A percentile compares a stretch with the other conserved stretches of the same genome.
These are phyloP conservation scores for Denticeps clupeoides DNA, from an alignment of 2,797 vertebrate genomes.

Conservation along the genomic window DNA sequence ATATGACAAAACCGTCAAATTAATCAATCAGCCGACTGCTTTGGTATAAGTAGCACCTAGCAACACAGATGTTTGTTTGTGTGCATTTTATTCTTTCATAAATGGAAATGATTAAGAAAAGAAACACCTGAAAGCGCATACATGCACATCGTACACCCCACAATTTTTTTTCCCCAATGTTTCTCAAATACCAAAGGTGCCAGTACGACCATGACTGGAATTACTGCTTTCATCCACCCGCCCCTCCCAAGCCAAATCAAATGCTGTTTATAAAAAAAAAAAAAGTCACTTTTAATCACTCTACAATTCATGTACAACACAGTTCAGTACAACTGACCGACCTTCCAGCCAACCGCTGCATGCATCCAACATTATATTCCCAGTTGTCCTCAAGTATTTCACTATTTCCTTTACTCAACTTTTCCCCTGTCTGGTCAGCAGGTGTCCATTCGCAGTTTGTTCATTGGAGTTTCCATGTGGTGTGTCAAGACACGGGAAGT, in stretches of 20 bases:
- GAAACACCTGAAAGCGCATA: conserved; percentile 1
- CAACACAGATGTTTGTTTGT: conserved; percentile 28
- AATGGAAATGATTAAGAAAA: conserved; percentile 29
- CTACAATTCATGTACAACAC: conserved; percentile 36
- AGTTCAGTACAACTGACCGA: conserved; percentile 34
- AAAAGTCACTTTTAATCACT: conserved; percentile 24
- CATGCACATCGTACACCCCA: conserved; percentile 3
- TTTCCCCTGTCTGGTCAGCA: neutral
- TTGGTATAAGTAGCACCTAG: conserved; percentile 50
- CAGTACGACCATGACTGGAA: too few species aligned
- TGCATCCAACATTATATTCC: conserved; percentile 12
- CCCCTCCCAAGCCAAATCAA: conserved; percentile 15
- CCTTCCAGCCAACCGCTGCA: neutral
- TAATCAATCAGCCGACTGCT: conserved; percentile 22
- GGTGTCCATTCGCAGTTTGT: conserved; percentile 9
- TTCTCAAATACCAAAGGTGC: too few species aligned
- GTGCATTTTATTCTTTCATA: conserved; percentile 38
- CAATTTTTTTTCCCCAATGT: too few species aligned
- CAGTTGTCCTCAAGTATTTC: too few species aligned
- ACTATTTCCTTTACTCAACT: neutral
- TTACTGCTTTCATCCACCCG: conserved; percentile 17
- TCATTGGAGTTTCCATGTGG: conserved; percentile 4
- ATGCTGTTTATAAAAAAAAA: conserved; percentile 8
- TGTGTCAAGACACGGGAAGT: conserved; percentile 10
- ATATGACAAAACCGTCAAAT: conserved; percentile 34